These are phyloP conservation scores for Plectropomus leopardus DNA, from an alignment of 2,113 vertebrate genomes.

Conservation along the genomic window DNA sequence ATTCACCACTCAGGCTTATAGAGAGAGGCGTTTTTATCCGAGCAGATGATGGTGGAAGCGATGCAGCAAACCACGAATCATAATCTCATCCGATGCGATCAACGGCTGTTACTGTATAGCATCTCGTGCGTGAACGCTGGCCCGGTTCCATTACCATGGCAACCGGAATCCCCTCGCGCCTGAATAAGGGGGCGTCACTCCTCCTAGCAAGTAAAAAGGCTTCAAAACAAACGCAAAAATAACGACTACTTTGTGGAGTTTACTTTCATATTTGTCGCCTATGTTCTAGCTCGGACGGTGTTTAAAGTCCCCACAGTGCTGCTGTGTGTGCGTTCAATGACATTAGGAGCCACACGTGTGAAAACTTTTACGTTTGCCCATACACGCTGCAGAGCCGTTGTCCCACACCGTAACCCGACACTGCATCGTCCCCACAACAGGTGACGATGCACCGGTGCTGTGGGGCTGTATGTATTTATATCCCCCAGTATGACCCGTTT, in stretches of 20 bases:
- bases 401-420: conserved; percentile 63
- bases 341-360: neutral
- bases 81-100: conserved; percentile 68
- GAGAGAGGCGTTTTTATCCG: conserved; percentile 30
- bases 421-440: conserved; percentile 59
- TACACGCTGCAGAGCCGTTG: conserved; percentile 8
- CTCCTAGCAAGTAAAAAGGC: neutral
- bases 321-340: neutral
- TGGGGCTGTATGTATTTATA: conserved; percentile 62
- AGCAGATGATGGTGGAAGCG: conserved; percentile 49
- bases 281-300: neutral
- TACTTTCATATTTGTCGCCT: fast-evolving
- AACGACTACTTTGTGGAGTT: neutral
- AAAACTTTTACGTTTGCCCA: conserved; percentile 53
- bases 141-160: conserved; percentile 75
- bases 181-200: conserved; percentile 65
- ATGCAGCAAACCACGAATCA: conserved; percentile 46
- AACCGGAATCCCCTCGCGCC: conserved; percentile 72
- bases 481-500: conserved; percentile 47
- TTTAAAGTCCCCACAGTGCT: neutral
- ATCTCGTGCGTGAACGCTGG: conserved; percentile 58
- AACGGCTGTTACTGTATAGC: conserved; percentile 45
- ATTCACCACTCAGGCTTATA: conserved; percentile 66
- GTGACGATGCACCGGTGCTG: conserved; percentile 65
- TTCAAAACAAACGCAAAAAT: neutral